Percentiles rank a stretch among this genome's conserved stretches.
Evolutionary conservation across 2,888 invertebrate species (phyloP).

Genomic region (Platycheirus rosarum): DNA sequence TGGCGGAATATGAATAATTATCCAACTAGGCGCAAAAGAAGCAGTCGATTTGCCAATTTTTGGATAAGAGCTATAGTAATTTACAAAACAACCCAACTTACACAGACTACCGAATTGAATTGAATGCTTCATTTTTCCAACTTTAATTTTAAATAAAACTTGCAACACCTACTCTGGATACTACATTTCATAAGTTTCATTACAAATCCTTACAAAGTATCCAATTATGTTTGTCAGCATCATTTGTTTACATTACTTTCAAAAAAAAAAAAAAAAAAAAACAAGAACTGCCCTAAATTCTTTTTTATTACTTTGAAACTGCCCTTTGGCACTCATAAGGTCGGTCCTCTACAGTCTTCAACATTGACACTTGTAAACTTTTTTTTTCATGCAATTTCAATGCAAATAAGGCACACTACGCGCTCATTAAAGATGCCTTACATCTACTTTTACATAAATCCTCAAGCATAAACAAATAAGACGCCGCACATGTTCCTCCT

Average conservation of each 20-base stretch:
- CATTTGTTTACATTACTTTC: conserved; percentile 40
- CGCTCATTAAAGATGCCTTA: conserved; percentile 53
- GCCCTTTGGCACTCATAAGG: conserved; percentile 20
- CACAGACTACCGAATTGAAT: too few species aligned
- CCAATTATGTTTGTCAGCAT: conserved; percentile 41
- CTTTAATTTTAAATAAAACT: too few species aligned
- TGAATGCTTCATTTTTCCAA: too few species aligned
- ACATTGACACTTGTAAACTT: conserved; percentile 20
- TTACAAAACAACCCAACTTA: too few species aligned
- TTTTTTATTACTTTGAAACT: conserved; percentile 1
- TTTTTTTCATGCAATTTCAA: conserved; percentile 57
- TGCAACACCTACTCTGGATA: too few species aligned
- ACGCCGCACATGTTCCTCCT: conserved; percentile 18
- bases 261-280: conserved; percentile 9
- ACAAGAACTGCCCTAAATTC: conserved; percentile 31
- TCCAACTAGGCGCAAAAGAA: too few species aligned
- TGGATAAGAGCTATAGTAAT: too few species aligned
- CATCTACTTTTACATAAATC: conserved; percentile 9
- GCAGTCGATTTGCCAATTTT: too few species aligned
- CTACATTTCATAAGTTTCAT: conserved; percentile 31
- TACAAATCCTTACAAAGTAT: conserved; percentile 46
- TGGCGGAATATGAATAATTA: too few species aligned
- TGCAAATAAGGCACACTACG: conserved; percentile 51
- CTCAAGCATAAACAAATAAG: conserved; percentile 46
- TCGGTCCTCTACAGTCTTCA: conserved; percentile 26